Conservation (phyloP, 2,797 vertebrate species). For the Anabacerthia variegaticeps region DNA sequence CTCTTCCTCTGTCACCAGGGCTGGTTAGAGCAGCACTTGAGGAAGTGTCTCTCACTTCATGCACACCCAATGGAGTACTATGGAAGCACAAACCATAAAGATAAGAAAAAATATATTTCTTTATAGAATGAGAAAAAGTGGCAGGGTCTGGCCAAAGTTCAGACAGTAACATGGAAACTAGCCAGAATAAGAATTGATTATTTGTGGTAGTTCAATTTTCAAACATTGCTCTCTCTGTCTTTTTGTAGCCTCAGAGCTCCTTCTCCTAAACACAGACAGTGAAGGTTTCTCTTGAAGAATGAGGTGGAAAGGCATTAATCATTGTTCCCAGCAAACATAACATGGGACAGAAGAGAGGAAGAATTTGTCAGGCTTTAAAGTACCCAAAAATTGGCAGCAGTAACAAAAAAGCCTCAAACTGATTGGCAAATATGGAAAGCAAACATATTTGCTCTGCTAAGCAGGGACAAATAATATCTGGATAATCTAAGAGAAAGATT, state of each 20-base stretch:
- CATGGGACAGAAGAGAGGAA: neutral
- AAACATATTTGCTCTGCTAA: constrained; percentile 48
- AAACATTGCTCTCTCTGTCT: neutral
- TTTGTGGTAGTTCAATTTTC: neutral
- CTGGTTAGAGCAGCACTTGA: neutral
- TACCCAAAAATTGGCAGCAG: constrained; percentile 26
- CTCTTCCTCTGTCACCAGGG: too few relatives aligned
- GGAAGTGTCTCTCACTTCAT: neutral
- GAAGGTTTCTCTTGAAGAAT: neutral
- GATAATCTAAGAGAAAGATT: constrained; percentile 36
- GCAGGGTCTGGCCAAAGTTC: neutral
- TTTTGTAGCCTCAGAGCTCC: neutral
- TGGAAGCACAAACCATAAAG: neutral
- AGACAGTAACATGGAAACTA: neutral
- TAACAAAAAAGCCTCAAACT: constrained; percentile 25
- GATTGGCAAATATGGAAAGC: constrained; percentile 38
- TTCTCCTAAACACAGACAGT: neutral
- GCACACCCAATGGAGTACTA: neutral
- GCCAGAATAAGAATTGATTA: neutral
- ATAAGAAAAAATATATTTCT: neutral
- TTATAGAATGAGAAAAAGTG: neutral
- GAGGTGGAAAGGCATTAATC: neutral
- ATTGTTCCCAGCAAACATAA: neutral
- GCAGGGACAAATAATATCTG: constrained; percentile 34
- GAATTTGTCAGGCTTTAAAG: constrained; percentile 35